Evolutionary conservation across 2,888 invertebrate species (phyloP).

Genomic region (Scaptomyza reducta): DNA sequence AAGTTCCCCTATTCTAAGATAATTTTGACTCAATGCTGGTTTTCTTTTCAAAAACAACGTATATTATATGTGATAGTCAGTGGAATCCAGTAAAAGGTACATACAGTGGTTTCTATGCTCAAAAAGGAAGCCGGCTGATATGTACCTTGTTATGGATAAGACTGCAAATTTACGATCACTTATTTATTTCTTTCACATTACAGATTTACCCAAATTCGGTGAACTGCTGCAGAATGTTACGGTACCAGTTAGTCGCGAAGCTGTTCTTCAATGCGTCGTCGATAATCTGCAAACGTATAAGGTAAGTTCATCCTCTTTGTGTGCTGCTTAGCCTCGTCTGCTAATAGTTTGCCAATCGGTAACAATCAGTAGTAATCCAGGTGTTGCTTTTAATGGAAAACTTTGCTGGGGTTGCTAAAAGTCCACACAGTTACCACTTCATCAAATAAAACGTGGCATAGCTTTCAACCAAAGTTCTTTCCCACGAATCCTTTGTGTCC

Average conservation of each 20-base stretch:
- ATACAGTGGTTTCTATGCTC: conserved; percentile 59
- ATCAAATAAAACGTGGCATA: conserved; percentile 66
- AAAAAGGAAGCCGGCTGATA: conserved; percentile 54
- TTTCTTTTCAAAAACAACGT: neutral
- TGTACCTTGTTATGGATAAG: conserved; percentile 65
- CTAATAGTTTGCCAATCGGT: conserved; percentile 25
- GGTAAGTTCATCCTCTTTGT: conserved; percentile 83
- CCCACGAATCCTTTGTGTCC: conserved; percentile 12
- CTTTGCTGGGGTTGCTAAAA: conserved; percentile 39
- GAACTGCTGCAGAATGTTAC: conserved; percentile 89
- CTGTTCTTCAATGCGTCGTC: conserved; percentile 88
- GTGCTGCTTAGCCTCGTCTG: neutral
- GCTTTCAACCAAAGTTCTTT: conserved; percentile 26
- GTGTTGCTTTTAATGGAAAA: conserved; percentile 36
- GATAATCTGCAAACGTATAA: conserved; percentile 89
- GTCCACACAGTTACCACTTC: conserved; percentile 71
- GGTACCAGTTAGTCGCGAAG: conserved; percentile 88
- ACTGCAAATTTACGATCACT: conserved; percentile 14
- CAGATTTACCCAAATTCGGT: conserved; percentile 88
- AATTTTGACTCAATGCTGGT: conserved; percentile 38
- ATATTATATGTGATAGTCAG: neutral
- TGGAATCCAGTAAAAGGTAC: conserved; percentile 62
- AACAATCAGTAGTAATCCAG: conserved; percentile 36
- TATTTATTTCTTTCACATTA: conserved; percentile 47
- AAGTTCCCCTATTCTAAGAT: conserved; percentile 75